Percentiles rank a stretch among this genome's conserved stretches.
Evolutionary conservation across 2,113 vertebrate genomes (phyloP).

Genomic region (Eurypyga helias): DNA sequence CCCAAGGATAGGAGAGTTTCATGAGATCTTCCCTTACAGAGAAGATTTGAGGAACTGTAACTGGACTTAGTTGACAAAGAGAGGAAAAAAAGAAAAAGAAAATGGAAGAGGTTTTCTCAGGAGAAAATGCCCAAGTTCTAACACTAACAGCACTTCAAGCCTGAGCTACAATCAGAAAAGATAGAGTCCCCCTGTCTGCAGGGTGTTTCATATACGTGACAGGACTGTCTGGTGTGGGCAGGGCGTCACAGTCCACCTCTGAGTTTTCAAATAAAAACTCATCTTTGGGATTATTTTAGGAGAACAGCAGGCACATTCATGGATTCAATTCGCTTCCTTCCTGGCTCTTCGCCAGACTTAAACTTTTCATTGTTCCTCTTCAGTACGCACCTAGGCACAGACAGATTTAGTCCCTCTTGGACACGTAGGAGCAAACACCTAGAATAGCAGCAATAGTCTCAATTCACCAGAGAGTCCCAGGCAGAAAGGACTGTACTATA

Average conservation of each 20-base stretch:
- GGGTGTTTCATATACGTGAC: not conserved
- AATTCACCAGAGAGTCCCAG: not conserved
- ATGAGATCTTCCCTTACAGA: not conserved
- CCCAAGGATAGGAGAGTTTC: not conserved
- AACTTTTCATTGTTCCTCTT: constrained; percentile 40
- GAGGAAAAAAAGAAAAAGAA: not conserved
- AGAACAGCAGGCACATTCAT: constrained; percentile 49
- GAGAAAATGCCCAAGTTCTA: not conserved
- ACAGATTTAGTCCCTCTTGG: not conserved
- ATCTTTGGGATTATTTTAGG: constrained; percentile 47
- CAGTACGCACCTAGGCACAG: not conserved
- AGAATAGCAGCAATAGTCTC: constrained; percentile 21
- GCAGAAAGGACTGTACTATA: not conserved
- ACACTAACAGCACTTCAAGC: not conserved
- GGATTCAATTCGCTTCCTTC: constrained; percentile 9
- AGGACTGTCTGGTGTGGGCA: constrained; percentile 18
- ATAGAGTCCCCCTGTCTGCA: constrained; percentile 24
- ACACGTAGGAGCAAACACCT: not conserved
- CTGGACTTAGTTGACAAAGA: not conserved
- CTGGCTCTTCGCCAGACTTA: not conserved
- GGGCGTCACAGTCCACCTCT: constrained; percentile 1
- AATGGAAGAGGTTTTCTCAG: not conserved
- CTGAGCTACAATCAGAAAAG: constrained; percentile 1
- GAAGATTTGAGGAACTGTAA: not conserved
- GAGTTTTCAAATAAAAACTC: not conserved